These are phyloP conservation scores for Nesidiocoris tenuis DNA, from an alignment of 2,888 invertebrate genomes.

Conservation along the genomic window DNA sequence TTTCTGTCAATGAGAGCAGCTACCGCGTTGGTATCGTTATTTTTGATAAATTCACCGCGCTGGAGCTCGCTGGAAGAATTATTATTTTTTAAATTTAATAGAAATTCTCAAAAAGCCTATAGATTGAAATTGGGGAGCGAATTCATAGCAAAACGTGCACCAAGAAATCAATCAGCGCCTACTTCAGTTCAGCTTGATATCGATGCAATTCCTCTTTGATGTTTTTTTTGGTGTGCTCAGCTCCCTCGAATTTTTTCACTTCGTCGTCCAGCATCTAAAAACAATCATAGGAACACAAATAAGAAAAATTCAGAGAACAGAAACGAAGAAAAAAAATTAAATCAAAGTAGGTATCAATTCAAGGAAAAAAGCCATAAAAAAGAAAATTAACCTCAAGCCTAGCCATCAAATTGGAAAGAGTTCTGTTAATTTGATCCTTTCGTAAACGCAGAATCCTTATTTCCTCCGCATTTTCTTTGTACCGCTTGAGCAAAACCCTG, in stretches of 20 bases:
- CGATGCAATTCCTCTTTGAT: background rate
- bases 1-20: background rate
- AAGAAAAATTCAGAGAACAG: background rate
- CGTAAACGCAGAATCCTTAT: background rate
- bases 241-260: background rate
- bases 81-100: background rate
- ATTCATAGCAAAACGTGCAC: background rate
- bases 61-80: background rate
- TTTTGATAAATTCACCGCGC: background rate
- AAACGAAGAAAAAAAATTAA: background rate
- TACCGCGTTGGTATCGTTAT: background rate
- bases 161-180: background rate
- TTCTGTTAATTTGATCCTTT: background rate
- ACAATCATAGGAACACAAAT: background rate
- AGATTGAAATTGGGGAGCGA: background rate
- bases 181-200: background rate
- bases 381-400: background rate
- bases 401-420: background rate
- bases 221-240: background rate
- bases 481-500: background rate
- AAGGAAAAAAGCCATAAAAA: background rate
- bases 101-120: background rate
- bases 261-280: background rate
- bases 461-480: background rate
- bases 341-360: background rate